Evolutionary conservation across 2,888 invertebrate genomes (phyloP), one percentile per base, ranked within the genome.

Genomic region (Folsomia candida): DNA sequence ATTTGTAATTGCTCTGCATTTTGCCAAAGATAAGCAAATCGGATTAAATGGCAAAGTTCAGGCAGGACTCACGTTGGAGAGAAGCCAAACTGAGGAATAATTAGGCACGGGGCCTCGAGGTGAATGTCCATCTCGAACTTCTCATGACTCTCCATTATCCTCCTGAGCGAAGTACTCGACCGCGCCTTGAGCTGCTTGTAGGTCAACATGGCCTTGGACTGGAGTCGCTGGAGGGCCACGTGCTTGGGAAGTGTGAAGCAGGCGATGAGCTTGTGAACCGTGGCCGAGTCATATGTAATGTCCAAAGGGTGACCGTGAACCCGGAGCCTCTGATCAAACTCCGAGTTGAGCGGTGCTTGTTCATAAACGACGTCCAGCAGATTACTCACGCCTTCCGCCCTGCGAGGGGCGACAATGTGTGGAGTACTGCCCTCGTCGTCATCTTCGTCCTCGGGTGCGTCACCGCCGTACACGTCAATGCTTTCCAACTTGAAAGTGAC

Each of bases 51-150:
- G n/a, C n/a, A n/a, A n/a, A n/a, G n/a, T n/a, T n/a, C n/a, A n/a
- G n/a, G n/a, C n/a, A n/a, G n/a, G n/a, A 57, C 22, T 57, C 14
- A 57, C 9, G 11, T 57, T 57, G 14, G 14, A 57, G 20, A 14
- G 6, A n/a, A 62, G 9, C 97, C 98, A 22, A 87, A 88, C 72
- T 91, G 88, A 0, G 97, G 96, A 75, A 99, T 84, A 60, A 97
- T 88, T 60, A 98, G 85, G 81, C 91, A 90, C 0, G 94, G 93
- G 0, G 97, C 93, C 81, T 91, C 89, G 29, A 98, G 86, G 81
- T 92, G 88, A 1, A 98, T 88, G 80, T 91, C 63, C 1, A 71
- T 26, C 54, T 69, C 74, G 0, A 74, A 58, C 37, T 71, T 71
- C 24, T 70, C 74, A 22, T 67, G 58, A 29, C 66, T 61, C 25